phyloP scores from a whole-genome alignment of 2,888 invertebrate species.

The Eilema griseolum region DNA sequence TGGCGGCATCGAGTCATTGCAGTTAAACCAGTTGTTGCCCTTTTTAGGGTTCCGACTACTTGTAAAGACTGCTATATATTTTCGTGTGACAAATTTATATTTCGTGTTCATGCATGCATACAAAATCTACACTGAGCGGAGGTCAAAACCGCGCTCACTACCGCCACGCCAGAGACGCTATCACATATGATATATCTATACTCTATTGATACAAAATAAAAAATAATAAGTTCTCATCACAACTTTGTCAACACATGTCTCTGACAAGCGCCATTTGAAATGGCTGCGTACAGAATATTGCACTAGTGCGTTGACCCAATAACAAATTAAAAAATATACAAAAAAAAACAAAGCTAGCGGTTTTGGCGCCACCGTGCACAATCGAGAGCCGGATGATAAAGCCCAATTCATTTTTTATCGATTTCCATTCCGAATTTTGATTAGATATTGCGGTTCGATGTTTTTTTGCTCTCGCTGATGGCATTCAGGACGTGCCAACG shows the following conservation, averaged over 20 bases:
- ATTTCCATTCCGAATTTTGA: slow-evolving; percentile 45
- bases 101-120: no score
- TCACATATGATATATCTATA: no score
- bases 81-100: no score
- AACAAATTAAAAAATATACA: slow-evolving; percentile 40
- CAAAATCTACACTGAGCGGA: no score
- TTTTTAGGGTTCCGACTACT: no score
- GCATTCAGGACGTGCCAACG: slow-evolving; percentile 32
- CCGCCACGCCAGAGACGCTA: no score
- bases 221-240: no score
- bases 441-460: slow-evolving; percentile 50
- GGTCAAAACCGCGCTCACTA: no score
- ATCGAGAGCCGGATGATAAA: slow-evolving; percentile 43
- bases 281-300: slow-evolving; percentile 17
- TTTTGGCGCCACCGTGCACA: slow-evolving; percentile 52
- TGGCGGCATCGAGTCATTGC: no score
- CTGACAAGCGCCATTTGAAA: not conserved
- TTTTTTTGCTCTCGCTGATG: slow-evolving; percentile 33
- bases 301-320: slow-evolving; percentile 58
- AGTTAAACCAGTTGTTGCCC: no score
- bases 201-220: no score
- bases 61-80: no score
- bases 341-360: slow-evolving; percentile 47
- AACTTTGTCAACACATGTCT: not conserved
- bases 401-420: slow-evolving; percentile 50